Conservation (phyloP, 1,140 invertebrate species). For the Colletes latitarsis region DNA sequence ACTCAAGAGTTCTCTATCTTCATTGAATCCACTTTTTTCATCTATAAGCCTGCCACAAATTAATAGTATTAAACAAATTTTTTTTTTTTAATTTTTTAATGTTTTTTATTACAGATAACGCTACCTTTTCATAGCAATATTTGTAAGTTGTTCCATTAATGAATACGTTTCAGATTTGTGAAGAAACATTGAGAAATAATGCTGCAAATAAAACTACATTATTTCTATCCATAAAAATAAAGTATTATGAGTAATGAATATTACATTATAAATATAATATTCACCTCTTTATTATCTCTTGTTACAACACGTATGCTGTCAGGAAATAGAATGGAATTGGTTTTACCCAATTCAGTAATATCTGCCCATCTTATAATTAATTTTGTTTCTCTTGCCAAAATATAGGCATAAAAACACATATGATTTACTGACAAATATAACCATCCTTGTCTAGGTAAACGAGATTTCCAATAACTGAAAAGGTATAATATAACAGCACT, state of each 20-base stretch:
- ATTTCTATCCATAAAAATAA: not conserved
- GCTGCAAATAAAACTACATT: conserved; percentile 80
- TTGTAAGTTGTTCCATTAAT: conserved; percentile 96
- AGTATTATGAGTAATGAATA: not conserved
- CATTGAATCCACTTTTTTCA: conserved; percentile 91
- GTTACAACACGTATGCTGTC: conserved; percentile 93
- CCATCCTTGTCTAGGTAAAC: conserved; percentile 96
- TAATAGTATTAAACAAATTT: conserved; percentile 41
- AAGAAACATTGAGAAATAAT: conserved; percentile 95
- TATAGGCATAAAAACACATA: conserved; percentile 97
- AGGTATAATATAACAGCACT: conserved; percentile 76
- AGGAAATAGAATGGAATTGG: conserved; percentile 90
- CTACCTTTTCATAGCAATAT: conserved; percentile 97
- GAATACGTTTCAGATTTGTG: conserved; percentile 94
- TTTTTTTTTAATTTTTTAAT: conserved; percentile 65
- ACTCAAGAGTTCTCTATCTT: conserved; percentile 90
- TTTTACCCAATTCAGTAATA: conserved; percentile 88
- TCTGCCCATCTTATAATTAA: conserved; percentile 93
- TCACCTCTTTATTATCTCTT: conserved; percentile 87
- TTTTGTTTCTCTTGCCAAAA: conserved; percentile 95
- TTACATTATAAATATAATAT: conserved; percentile 12
- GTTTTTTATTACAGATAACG: conserved; percentile 40
- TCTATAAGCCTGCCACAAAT: conserved; percentile 87
- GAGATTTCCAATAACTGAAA: conserved; percentile 95
- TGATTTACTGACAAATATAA: conserved; percentile 97